Evolutionary conservation across 2,113 vertebrate genomes (phyloP).

Genomic region (Brachyhypopomus gauderio): DNA sequence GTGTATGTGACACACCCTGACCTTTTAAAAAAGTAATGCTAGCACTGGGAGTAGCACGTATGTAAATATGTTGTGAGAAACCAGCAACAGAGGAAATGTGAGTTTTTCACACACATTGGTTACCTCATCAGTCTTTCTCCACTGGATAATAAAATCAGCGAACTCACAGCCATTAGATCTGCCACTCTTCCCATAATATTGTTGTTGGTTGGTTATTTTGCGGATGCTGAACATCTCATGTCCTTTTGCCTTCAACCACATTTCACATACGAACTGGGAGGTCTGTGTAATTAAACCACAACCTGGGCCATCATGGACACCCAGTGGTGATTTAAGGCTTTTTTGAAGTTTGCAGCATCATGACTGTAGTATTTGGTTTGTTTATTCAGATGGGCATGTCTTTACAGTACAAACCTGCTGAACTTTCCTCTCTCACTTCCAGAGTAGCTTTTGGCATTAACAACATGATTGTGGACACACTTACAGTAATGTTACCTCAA

Average conservation of each 20-base stretch:
- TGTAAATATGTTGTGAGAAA: conserved; percentile 23
- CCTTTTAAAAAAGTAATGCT: conserved; percentile 30
- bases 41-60: neutral
- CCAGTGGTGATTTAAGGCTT: conserved; percentile 24
- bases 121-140: conserved; percentile 14
- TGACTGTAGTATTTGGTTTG: conserved; percentile 39
- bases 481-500: conserved; percentile 8
- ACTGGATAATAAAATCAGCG: conserved; percentile 11
- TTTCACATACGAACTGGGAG: conserved; percentile 53
- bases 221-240: conserved; percentile 39
- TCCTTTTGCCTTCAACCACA: conserved; percentile 46
- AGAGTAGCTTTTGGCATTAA: conserved; percentile 36
- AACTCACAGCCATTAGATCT: conserved; percentile 21
- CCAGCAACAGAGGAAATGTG: neutral
- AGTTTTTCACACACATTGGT: neutral
- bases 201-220: conserved; percentile 42
- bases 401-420: conserved; percentile 33
- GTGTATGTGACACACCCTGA: conserved; percentile 40
- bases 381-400: conserved; percentile 45
- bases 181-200: conserved; percentile 42
- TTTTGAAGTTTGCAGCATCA: conserved; percentile 44
- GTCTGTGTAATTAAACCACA: conserved; percentile 49
- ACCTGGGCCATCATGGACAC: conserved; percentile 30
- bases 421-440: conserved; percentile 28
- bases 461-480: conserved; percentile 12